Conservation (phyloP, 2,888 invertebrate genomes). For the Campoplex nolae region DNA sequence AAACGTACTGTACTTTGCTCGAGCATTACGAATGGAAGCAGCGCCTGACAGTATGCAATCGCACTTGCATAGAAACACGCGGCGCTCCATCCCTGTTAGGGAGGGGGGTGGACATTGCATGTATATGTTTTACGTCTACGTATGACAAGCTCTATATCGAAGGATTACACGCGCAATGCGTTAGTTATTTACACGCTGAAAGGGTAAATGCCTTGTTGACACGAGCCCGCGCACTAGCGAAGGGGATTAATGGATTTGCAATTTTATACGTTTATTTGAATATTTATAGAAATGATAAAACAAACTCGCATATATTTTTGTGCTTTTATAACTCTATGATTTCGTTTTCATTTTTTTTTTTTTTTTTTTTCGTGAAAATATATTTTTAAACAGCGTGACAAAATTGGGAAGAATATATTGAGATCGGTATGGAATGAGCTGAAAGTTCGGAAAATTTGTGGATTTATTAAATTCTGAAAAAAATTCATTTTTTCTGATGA, state of each 20-base stretch:
- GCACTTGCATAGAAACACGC: slow-evolving; percentile 23
- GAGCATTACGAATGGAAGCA: not conserved
- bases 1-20: not conserved
- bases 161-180: slow-evolving; percentile 26
- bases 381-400: not conserved
- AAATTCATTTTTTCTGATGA: too few species aligned
- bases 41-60: slow-evolving; percentile 36
- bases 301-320: not conserved
- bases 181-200: slow-evolving; percentile 43
- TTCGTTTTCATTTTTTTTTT: not conserved
- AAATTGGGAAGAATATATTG: not conserved
- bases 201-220: slow-evolving; percentile 45
- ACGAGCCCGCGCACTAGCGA: slow-evolving; percentile 1
- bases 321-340: too few species aligned
- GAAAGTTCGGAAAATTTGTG: too few species aligned
- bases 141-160: not conserved
- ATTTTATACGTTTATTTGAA: not conserved
- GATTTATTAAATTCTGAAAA: too few species aligned
- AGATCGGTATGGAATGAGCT: too few species aligned
- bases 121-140: too few species aligned
- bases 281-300: not conserved
- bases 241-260: slow-evolving; percentile 16
- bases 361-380: not conserved
- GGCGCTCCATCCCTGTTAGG: not conserved
- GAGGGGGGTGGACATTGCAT: not conserved